These are phyloP conservation scores for Eledona agricola DNA, from an alignment of 2,888 invertebrate genomes.

Conservation along the genomic window DNA sequence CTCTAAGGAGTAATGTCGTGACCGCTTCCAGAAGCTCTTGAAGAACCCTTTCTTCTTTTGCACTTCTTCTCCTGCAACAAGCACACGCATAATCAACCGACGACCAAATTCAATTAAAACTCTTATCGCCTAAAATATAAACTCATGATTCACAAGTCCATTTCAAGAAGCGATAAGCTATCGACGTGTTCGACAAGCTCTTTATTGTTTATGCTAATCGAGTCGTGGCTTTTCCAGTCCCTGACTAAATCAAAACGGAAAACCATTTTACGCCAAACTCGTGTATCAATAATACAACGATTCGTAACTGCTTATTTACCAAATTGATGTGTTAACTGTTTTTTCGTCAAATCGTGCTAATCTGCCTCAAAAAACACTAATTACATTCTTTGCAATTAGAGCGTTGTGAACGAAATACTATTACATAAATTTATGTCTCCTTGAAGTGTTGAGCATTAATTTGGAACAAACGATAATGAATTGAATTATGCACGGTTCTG, in stretches of 20 bases:
- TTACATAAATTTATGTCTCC: no score
- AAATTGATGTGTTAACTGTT: no score
- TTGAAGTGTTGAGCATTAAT: no score
- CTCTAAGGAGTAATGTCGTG: constrained; percentile 86
- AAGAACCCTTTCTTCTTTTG: constrained; percentile 90
- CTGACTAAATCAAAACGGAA: constrained; percentile 1
- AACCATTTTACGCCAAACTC: no score
- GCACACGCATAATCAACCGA: constrained; percentile 8
- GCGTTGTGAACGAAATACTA: no score
- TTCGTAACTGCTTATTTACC: no score
- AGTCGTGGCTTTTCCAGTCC: constrained; percentile 12
- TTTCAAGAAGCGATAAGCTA: constrained; percentile 18
- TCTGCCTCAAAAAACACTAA: no score
- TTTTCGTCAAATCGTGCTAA: no score
- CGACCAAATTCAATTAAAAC: constrained; percentile 20
- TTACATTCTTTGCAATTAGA: no score
- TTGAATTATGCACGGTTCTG: no score
- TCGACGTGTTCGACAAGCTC: constrained; percentile 13
- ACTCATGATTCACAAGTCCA: constrained; percentile 18
- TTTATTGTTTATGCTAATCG: constrained; percentile 15
- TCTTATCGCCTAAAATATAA: constrained; percentile 18
- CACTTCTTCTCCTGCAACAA: constrained; percentile 72
- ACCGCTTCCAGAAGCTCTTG: constrained; percentile 88
- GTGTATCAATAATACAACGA: no score
- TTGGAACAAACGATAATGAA: no score